Base-by-base conservation (phyloP, 2,888 invertebrate genomes). In the Polydrusus cervinus region DNA sequence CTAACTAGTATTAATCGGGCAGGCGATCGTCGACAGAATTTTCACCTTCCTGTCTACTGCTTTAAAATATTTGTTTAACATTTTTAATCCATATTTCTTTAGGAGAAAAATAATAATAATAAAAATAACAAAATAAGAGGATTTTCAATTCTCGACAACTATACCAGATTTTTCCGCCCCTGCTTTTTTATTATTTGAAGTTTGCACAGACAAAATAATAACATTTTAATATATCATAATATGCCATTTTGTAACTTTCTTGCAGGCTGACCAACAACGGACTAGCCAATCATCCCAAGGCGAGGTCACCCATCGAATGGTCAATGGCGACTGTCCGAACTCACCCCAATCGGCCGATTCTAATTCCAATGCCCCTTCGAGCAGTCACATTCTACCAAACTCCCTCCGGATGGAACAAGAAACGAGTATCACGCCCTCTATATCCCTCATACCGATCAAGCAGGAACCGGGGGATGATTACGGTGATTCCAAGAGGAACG, bases 401-500 rank as follows among this genome's bases (percentile, higher is more conserved):
- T 87, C 83, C 77, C 79, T 86, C 45, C 79, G 85, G 76, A 81
- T 87, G 79, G 87, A 87, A 60, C 87, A 87, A 80, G 90, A 90
- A 81, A 90, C 90, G 55, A 89, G 89, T 81, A 95, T 95, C 84
- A 95, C 95, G 81, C 95, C 95, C 20, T 95, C 95, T 79, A 95
- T 95, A 82, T 95, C 95, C 49, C 89, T 95, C 69, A 95, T 95
- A 88, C 95, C 95, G 74, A 95, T 95, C 80, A 95, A 95, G 87
- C 94, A 94, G 82, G 90, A 90, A 81, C 89, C 89, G 68, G 88
- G 87, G 74, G 89, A 90, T 71, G 90, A 89, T 73, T 84, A 87
- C 65, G 88, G 87, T 70, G 89, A 88, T 10, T 76, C 81, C 10
- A 87, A 86, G 79, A 79, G 86, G 71, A 88, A 87, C 72, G 87